Conservation (phyloP, 2,797 vertebrate species). For the Pogoniulus pusillus region DNA sequence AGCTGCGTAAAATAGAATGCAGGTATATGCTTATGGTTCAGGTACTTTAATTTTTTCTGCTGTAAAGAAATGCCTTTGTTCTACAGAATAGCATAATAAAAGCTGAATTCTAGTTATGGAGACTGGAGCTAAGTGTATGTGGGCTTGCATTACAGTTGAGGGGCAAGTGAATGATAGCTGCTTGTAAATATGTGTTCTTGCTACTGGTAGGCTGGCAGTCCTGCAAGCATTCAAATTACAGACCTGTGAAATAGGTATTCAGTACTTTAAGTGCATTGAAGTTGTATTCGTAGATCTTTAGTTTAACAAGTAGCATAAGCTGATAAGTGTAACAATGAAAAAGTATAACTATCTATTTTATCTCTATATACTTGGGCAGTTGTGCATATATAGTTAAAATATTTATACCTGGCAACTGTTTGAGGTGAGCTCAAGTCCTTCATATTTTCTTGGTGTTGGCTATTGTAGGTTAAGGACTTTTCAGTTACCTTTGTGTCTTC, state of each 20-base stretch:
- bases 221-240: background rate
- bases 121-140: background rate
- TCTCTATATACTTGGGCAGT: background rate
- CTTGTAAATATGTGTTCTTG: background rate
- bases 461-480: background rate
- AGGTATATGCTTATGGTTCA: background rate
- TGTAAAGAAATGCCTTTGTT: conserved; percentile 3
- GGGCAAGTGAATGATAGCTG: background rate
- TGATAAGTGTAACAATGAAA: background rate
- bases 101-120: background rate
- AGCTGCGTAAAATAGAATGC: background rate
- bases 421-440: background rate
- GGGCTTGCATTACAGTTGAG: background rate
- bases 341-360: background rate
- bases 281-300: background rate
- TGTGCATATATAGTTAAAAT: background rate
- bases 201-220: background rate
- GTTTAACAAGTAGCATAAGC: background rate
- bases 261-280: background rate
- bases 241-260: background rate
- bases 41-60: background rate
- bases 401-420: background rate
- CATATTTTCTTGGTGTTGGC: background rate
- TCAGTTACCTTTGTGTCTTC: background rate
- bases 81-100: background rate